Evolutionary conservation across 2,888 invertebrate species (phyloP).

Genomic region (Priocnemis perturbator): DNA sequence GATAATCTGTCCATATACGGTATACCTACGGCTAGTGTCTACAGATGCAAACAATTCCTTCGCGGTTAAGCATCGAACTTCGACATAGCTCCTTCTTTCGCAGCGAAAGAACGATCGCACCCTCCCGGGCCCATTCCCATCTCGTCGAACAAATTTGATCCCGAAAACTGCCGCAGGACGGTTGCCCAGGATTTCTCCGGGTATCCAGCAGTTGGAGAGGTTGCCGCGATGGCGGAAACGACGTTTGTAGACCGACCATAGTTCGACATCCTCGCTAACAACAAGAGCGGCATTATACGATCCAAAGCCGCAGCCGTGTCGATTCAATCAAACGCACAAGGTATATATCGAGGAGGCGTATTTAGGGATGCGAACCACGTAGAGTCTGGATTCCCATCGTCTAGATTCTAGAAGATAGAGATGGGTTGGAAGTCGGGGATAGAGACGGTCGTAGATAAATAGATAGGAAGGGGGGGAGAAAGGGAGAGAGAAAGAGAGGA

Average conservation of each 20-base stretch:
- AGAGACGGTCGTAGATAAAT: neutral
- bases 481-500: too few relatives aligned
- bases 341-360: neutral
- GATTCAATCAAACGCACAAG: constrained; percentile 2
- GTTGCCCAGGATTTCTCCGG: constrained; percentile 19
- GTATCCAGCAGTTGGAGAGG: constrained; percentile 3
- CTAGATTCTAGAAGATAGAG: constrained; percentile 27
- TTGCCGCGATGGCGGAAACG: constrained; percentile 6
- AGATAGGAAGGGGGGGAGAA: too few relatives aligned
- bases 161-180: constrained; percentile 10
- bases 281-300: constrained; percentile 3
- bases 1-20: too few relatives aligned
- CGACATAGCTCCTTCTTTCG: constrained; percentile 18
- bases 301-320: neutral
- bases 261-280: constrained; percentile 17
- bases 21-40: neutral
- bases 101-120: constrained; percentile 19
- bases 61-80: constrained; percentile 2
- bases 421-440: constrained; percentile 15
- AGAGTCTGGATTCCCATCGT: constrained; percentile 24
- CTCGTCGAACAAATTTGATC: constrained; percentile 23
- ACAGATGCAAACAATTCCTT: neutral
- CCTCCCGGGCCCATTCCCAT: constrained; percentile 9
- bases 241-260: constrained; percentile 18
- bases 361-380: constrained; percentile 25